These are phyloP conservation scores for Margaritifera margaritifera DNA, from an alignment of 2,888 invertebrate genomes.

Conservation along the genomic window DNA sequence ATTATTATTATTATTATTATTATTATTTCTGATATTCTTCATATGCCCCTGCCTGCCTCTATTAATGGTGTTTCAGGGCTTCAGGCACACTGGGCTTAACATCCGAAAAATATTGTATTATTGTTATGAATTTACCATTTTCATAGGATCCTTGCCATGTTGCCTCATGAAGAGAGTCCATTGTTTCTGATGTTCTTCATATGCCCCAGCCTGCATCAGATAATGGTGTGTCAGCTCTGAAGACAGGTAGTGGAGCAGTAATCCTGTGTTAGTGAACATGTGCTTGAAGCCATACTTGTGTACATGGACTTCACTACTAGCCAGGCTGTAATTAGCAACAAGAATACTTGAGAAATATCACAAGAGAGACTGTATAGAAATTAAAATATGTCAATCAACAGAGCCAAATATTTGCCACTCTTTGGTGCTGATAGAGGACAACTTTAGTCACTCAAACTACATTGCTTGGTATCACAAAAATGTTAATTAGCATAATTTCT, in stretches of 20 bases:
- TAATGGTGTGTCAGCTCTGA: slow-evolving; percentile 74
- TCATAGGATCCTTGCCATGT: slow-evolving; percentile 42
- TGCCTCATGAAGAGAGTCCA: slow-evolving; percentile 72
- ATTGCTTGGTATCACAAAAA: too few relatives aligned
- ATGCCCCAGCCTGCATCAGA: slow-evolving; percentile 65
- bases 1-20: too few relatives aligned
- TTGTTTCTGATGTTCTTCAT: slow-evolving; percentile 69
- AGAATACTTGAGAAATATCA: too few relatives aligned
- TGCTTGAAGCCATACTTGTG: slow-evolving; percentile 76
- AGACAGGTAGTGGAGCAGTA: slow-evolving; percentile 75
- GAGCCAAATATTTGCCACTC: too few relatives aligned
- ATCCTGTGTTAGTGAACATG: slow-evolving; percentile 71
- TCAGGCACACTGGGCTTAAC: too few relatives aligned
- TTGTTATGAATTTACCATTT: slow-evolving; percentile 19
- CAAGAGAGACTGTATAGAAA: too few relatives aligned
- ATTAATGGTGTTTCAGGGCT: too few relatives aligned
- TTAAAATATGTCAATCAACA: too few relatives aligned
- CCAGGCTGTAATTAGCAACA: slow-evolving; percentile 55
- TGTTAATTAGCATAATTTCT: too few relatives aligned
- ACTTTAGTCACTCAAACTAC: too few relatives aligned
- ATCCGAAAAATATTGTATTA: too few relatives aligned
- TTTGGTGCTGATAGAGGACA: too few relatives aligned
- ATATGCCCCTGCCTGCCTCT: slow-evolving; percentile 54
- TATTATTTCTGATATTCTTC: slow-evolving; percentile 65
- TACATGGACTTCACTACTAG: slow-evolving; percentile 72